Conservation (phyloP, 2,888 invertebrate species). For the Mimumesa dahlbomi region DNA sequence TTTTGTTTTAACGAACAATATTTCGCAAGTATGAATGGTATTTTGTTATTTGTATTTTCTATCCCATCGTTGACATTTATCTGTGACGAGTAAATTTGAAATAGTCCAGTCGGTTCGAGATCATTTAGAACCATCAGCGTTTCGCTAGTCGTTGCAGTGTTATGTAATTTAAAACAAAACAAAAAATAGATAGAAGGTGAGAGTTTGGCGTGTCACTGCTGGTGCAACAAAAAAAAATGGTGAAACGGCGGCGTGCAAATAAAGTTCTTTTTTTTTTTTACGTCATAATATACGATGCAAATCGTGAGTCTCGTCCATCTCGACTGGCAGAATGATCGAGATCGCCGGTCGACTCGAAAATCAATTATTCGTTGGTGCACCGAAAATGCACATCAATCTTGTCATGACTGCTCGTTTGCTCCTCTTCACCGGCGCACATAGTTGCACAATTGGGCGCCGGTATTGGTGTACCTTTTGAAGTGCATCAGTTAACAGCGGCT, state of each 20-base stretch:
- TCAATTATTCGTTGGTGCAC: slow-evolving; percentile 67
- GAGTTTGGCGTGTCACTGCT: background rate
- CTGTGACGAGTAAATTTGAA: too few relatives aligned
- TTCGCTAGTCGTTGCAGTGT: too few relatives aligned
- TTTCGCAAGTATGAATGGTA: too few relatives aligned
- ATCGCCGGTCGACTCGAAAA: slow-evolving; percentile 67
- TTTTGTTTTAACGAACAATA: too few relatives aligned
- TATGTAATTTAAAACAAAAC: background rate
- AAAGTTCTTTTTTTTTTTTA: slow-evolving; percentile 6
- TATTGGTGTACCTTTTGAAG: slow-evolving; percentile 56
- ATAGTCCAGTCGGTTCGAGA: too few relatives aligned
- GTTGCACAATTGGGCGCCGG: slow-evolving; percentile 48
- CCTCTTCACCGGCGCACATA: slow-evolving; percentile 54
- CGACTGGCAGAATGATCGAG: slow-evolving; percentile 62
- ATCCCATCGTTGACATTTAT: too few relatives aligned
- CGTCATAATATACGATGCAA: slow-evolving; percentile 51
- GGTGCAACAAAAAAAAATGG: background rate
- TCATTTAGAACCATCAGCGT: too few relatives aligned
- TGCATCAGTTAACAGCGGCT: slow-evolving; percentile 58
- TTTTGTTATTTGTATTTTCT: too few relatives aligned
- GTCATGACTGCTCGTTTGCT: slow-evolving; percentile 62
- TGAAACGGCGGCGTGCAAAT: background rate
- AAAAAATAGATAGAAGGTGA: background rate
- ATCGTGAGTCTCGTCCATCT: slow-evolving; percentile 52
- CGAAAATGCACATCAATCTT: slow-evolving; percentile 69